Evolutionary conservation across 2,797 vertebrate species (phyloP).

Genomic region (Scolopax rusticola): DNA sequence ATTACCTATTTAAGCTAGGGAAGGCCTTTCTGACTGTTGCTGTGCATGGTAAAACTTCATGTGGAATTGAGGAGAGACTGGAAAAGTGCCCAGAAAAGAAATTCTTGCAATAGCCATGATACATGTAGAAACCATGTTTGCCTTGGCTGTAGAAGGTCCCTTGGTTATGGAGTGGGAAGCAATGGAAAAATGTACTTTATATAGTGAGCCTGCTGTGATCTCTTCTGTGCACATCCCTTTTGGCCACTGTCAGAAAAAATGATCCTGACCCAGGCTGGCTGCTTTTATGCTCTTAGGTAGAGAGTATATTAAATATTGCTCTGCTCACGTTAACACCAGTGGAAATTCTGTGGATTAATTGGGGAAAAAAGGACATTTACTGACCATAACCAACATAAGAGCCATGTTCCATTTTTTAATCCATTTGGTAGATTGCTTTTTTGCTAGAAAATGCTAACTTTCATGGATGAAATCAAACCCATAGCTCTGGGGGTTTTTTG

Average conservation of each 20-base stretch:
- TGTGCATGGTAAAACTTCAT: neutral
- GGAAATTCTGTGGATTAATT: neutral
- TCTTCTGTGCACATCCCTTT: neutral
- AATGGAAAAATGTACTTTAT: neutral
- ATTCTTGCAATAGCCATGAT: neutral
- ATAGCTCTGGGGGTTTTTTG: neutral
- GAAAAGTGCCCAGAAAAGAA: neutral
- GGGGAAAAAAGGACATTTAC: neutral
- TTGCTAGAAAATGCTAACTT: neutral
- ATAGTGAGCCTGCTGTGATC: neutral
- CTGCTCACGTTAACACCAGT: neutral
- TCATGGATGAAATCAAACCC: neutral
- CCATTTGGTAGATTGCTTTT: neutral
- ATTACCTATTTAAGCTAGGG: neutral
- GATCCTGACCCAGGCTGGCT: neutral
- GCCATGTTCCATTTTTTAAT: fast-evolving
- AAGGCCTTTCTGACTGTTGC: neutral
- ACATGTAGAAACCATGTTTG: neutral
- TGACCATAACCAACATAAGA: neutral
- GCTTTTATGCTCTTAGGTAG: neutral
- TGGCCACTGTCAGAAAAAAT: neutral
- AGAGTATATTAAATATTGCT: neutral
- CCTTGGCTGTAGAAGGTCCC: neutral
- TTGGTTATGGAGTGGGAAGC: fast-evolving
- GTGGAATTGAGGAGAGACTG: neutral